Percentiles rank a stretch among this genome's conserved stretches.
These are phyloP conservation scores for Falco peregrinus DNA, from an alignment of 2,797 vertebrate genomes.

Conservation along the genomic window DNA sequence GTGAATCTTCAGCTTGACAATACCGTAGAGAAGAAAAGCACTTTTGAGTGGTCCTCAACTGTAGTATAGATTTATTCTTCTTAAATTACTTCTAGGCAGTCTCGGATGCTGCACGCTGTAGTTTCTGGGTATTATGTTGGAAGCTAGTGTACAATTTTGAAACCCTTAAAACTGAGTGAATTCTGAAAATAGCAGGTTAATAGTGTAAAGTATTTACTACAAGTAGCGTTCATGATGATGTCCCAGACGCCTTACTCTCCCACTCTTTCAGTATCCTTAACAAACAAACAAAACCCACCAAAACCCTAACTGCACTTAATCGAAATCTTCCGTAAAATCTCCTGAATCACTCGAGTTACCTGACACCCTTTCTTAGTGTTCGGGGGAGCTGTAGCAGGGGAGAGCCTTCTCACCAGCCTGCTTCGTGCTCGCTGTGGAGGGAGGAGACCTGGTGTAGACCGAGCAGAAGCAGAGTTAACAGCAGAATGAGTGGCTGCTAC, in stretches of 20 bases:
- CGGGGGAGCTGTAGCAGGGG: too few species aligned
- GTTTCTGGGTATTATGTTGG: background rate
- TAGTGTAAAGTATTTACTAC: background rate
- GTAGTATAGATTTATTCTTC: background rate
- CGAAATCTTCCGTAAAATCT: background rate
- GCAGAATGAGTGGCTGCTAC: background rate
- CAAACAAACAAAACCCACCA: background rate
- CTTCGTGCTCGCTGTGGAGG: background rate
- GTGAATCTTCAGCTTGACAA: background rate
- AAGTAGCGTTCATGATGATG: background rate
- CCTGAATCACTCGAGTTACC: background rate
- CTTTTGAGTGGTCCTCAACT: background rate
- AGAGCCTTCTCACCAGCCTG: background rate
- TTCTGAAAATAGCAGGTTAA: background rate
- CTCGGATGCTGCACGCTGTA: background rate
- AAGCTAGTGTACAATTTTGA: background rate
- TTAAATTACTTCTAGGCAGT: background rate
- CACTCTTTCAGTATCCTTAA: background rate
- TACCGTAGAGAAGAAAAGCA: background rate
- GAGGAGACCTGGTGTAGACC: accelerated
- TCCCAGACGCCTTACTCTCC: background rate
- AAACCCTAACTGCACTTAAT: background rate
- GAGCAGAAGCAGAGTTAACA: too few species aligned
- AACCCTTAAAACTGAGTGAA: background rate
- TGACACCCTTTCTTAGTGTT: background rate